Conservation (phyloP, 2,113 vertebrate genomes). For the Neogobius melanostomus region DNA sequence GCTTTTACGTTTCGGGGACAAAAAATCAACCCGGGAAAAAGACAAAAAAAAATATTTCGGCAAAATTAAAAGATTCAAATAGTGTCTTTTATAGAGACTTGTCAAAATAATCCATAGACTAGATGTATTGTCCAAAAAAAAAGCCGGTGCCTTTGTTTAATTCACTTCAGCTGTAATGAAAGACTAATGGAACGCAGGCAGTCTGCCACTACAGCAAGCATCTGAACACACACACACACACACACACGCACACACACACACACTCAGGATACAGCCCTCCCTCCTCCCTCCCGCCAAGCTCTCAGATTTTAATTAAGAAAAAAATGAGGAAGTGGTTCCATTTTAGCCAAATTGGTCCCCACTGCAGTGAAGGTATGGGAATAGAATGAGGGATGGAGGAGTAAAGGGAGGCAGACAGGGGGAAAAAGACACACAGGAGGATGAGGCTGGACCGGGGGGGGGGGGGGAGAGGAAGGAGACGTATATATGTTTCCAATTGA, state of each 20-base stretch:
- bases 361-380: conserved; percentile 73
- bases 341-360: conserved; percentile 81
- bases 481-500: conserved; percentile 60
- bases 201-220: conserved; percentile 54
- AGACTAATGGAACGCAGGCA: conserved; percentile 75
- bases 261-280: conserved; percentile 32
- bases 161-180: conserved; percentile 67
- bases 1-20: background rate
- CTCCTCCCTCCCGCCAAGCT: conserved; percentile 56
- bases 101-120: conserved; percentile 30
- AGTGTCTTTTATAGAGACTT: conserved; percentile 3
- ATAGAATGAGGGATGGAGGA: conserved; percentile 69
- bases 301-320: conserved; percentile 83
- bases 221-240: conserved; percentile 33
- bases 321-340: conserved; percentile 82
- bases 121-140: conserved; percentile 20
- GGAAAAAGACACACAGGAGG: conserved; percentile 63
- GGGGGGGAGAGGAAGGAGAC: conserved; percentile 42
- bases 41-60: background rate
- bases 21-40: conserved; percentile 13
- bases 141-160: conserved; percentile 70
- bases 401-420: conserved; percentile 55
- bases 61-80: background rate
- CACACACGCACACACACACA: conserved; percentile 27
- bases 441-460: conserved; percentile 27